A percentile compares a stretch with the other conserved stretches of the same genome.
Conservation (phyloP, 2,888 invertebrate species). For the Hydriomena furcata region DNA sequence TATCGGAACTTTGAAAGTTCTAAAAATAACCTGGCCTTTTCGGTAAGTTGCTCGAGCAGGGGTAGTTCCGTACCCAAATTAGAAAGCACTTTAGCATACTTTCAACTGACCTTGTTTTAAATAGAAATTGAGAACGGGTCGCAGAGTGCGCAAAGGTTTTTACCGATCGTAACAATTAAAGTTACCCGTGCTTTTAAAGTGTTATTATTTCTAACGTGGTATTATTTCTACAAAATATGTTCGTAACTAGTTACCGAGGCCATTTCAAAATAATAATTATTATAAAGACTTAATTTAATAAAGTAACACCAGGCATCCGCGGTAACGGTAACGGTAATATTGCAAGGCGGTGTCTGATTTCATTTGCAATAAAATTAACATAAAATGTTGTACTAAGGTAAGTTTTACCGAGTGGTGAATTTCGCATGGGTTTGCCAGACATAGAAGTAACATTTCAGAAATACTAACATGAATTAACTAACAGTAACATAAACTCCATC, state of each 20-base stretch:
- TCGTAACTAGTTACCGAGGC: too few species aligned
- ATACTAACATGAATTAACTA: background rate
- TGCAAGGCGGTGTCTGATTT: conserved; percentile 31
- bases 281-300: conserved; percentile 11
- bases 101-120: conserved; percentile 6
- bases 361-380: conserved; percentile 46
- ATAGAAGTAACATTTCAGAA: background rate
- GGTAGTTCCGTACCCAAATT: conserved; percentile 17
- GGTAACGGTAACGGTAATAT: conserved; percentile 28
- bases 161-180: too few species aligned
- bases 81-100: conserved; percentile 18
- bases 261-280: background rate
- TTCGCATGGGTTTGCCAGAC: background rate
- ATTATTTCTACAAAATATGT: too few species aligned
- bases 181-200: too few species aligned
- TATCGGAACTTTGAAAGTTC: conserved; percentile 3
- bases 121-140: conserved; percentile 6
- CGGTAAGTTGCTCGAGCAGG: conserved; percentile 5
- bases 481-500: background rate
- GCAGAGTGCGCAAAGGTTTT: background rate
- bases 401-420: conserved; percentile 30
- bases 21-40: conserved; percentile 17
- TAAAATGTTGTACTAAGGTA: conserved; percentile 6
- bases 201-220: too few species aligned
- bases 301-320: conserved; percentile 13